Base-by-base conservation (phyloP, 2,888 invertebrate species). In the Ferdinandea cuprea region DNA sequence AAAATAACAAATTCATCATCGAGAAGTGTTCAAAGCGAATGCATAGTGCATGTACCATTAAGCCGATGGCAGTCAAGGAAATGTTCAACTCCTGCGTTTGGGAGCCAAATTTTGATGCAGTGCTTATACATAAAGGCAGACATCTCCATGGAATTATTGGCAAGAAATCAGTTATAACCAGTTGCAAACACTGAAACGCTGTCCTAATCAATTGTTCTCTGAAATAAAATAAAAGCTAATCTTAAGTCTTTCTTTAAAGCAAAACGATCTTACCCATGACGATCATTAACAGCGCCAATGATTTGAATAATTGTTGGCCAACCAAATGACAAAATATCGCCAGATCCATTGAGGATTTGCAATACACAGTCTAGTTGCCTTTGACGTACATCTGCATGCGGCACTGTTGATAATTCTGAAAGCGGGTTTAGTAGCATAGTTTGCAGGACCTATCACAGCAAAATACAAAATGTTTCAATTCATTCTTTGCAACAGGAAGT, bases 61-160 rank as follows among this genome's bases (percentile, higher is more conserved):
- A 92, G 15, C 99, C 99, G 61, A 99, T 97, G 44, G 99, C 98
- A 4, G 99, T 99, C 42, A 99, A 93, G 28, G 98, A 98, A 88
- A 99, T 98, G 91, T 99, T 99, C 63, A 99, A 92, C 91, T 99
- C 99, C 90, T 97, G 96, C 44, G 96, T 97, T 92, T 99, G 99
- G 13, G 96, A 95, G 17, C 99, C 99, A 92, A 99, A 99, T 89
- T 97, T 97, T 0, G 98, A 96, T 3, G 98, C 98, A 0, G 98
- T 97, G 85, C 96, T 96, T 15, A 98, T 95, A 89, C 96, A 98
- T 56, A 96, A 93, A 25, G 97, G 96, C 86, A 99, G 93, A 90
- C 98, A 98, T 84, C 96, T 93, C 92, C 97, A 96, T 0, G 98
- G 98, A 92, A 99, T 97, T 58, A 96, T 95, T 28, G 96, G 95